Base-by-base conservation (phyloP, 2,888 invertebrate genomes). In the Chrysolina oricalcia region DNA sequence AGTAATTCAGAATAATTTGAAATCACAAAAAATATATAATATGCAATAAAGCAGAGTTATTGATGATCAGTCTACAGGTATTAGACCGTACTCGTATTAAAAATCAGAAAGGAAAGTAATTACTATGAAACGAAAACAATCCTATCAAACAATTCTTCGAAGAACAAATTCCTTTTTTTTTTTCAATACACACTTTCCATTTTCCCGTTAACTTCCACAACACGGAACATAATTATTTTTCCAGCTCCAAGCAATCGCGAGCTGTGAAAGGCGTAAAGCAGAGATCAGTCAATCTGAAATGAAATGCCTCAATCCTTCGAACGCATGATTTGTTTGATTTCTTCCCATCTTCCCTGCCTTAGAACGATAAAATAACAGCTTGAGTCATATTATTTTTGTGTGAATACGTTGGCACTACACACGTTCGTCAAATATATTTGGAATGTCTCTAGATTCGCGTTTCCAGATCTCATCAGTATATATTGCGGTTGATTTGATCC, bases 301-400 rank as follows among this genome's bases (percentile, higher is more conserved):
- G 72, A 74, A 77, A 77, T 77, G 71, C 69, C 70, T 59, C 43
- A 73, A 74, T 73, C 72, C 71, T 70, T 73, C 59, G 68, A 73
- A 78, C 77, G 75, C 75, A 72, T 73, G 77, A 78, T 75, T 78
- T 78, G 77, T 77, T 77, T 77, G 77, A 77, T 77, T 77, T 74
- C 70, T 74, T 68, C 59, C 50, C 73, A 65, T 74, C 68, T 65
- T 72, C 71, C 64, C 72, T 74, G 77, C 69, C 71, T 59, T 62
- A 35, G 67, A 53, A 66, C 77, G 77, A 77, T 74, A 74, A 77
- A 77, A 77, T 77, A 77, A 77, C 74, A 77, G 66, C 73, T 74
- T 66, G 68, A 74, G 74, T 46, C 77, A 72, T 72, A 77, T 77
- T 74, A 77, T 77, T 77, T 77, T 68, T 69, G 73, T 56, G 73